These are phyloP conservation scores for Halictus ligatus DNA, from an alignment of 2,888 invertebrate genomes.

Conservation along the genomic window DNA sequence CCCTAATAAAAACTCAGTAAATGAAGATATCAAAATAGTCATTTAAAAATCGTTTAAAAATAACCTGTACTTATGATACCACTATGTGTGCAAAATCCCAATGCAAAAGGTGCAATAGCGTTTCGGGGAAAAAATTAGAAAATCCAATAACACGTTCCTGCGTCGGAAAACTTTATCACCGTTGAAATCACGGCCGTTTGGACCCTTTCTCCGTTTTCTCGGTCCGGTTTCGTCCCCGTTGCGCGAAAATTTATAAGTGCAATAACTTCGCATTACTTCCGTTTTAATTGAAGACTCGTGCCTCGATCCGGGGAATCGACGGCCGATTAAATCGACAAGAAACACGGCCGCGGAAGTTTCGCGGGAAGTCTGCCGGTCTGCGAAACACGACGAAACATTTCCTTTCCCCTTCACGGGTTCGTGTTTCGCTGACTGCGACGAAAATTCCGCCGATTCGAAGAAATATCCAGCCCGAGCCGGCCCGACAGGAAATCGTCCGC, in stretches of 20 bases:
- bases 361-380: background rate
- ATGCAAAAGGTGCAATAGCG: too few species aligned
- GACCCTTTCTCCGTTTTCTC: background rate
- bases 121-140: too few species aligned
- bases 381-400: background rate
- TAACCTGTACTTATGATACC: too few species aligned
- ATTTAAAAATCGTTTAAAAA: too few species aligned
- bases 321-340: background rate
- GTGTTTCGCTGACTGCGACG: background rate
- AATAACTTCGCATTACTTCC: slow-evolving; percentile 1
- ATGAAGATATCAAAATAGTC: too few species aligned
- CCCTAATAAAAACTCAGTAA: too few species aligned
- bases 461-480: background rate
- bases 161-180: background rate
- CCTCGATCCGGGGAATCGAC: background rate
- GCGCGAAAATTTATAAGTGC: background rate
- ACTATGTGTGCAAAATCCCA: too few species aligned
- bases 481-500: background rate
- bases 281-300: background rate
- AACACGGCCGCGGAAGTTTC: background rate
- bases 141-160: background rate
- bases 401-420: background rate
- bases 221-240: background rate
- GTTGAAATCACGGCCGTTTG: background rate
- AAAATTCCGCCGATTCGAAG: background rate